These are phyloP conservation scores for Desoria tigrina DNA, from an alignment of 2,888 invertebrate species.

Conservation along the genomic window DNA sequence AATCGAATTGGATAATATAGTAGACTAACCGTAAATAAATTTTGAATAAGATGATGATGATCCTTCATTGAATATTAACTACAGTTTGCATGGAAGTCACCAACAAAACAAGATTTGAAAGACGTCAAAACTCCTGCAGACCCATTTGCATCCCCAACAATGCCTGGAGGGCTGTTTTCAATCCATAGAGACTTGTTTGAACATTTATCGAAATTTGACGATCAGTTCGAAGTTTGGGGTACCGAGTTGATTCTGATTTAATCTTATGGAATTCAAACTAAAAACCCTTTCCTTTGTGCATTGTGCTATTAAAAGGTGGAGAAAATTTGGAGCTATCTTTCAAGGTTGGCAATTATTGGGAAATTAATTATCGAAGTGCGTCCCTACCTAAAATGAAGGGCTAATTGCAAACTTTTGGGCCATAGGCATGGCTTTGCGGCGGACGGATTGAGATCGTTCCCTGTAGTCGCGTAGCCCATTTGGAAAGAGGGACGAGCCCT, in stretches of 20 bases:
- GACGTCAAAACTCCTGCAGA: constrained; percentile 49
- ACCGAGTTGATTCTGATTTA: neutral
- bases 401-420: too few species aligned
- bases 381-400: too few species aligned
- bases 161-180: constrained; percentile 65
- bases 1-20: too few species aligned
- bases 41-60: too few species aligned
- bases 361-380: too few species aligned
- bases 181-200: constrained; percentile 63
- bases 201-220: constrained; percentile 64
- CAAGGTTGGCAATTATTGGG: constrained; percentile 57
- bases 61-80: too few species aligned
- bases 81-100: constrained; percentile 64
- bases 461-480: constrained; percentile 65
- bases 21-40: too few species aligned
- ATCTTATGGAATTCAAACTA: neutral
- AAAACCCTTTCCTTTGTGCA: neutral
- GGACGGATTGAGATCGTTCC: constrained; percentile 64
- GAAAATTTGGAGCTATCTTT: constrained; percentile 65
- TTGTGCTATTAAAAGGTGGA: constrained; percentile 54
- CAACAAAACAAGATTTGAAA: constrained; percentile 55
- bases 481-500: constrained; percentile 61
- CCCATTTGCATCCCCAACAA: constrained; percentile 61
- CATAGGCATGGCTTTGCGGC: constrained; percentile 66
- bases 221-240: constrained; percentile 62